Evolutionary conservation across 2,888 invertebrate species (phyloP).

Genomic region (Ennomos quercinarius): DNA sequence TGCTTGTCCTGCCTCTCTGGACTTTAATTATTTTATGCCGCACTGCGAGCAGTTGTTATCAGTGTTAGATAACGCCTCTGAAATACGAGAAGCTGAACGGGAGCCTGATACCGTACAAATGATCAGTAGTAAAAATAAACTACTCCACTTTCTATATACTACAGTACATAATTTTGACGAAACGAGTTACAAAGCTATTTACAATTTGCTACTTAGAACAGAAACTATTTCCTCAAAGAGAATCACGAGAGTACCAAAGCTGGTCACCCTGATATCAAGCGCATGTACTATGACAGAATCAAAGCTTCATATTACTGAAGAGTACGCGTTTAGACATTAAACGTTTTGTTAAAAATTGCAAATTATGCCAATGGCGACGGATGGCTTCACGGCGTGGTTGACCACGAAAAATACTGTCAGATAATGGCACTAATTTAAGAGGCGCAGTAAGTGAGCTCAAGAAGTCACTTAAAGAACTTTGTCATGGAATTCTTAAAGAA

Average conservation of each 20-base stretch:
- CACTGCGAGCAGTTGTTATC: slow-evolving; percentile 19
- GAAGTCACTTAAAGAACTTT: no score
- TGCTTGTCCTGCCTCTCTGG: slow-evolving; percentile 20
- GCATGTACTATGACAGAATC: slow-evolving; percentile 24
- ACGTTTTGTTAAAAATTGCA: slow-evolving; percentile 6
- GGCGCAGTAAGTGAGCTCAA: no score
- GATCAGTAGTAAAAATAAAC: slow-evolving; percentile 5
- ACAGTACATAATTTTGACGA: slow-evolving; percentile 31
- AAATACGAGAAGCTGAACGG: neutral
- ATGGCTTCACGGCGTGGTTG: no score
- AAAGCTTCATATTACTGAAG: slow-evolving; percentile 23
- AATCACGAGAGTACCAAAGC: slow-evolving; percentile 27
- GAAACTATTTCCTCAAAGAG: slow-evolving; percentile 18
- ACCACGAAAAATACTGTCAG: no score
- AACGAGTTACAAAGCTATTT: slow-evolving; percentile 22
- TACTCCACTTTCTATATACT: slow-evolving; percentile 24
- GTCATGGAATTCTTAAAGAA: no score
- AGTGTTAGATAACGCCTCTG: neutral
- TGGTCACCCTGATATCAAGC: slow-evolving; percentile 18
- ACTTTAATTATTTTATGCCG: slow-evolving; percentile 28
- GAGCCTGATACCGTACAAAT: slow-evolving; percentile 1
- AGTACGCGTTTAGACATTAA: slow-evolving; percentile 29
- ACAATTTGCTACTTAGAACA: slow-evolving; percentile 23
- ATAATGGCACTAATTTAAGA: no score
- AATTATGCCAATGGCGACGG: no score